Base-by-base conservation (phyloP, 2,797 vertebrate species). In the Coluber constrictor region DNA sequence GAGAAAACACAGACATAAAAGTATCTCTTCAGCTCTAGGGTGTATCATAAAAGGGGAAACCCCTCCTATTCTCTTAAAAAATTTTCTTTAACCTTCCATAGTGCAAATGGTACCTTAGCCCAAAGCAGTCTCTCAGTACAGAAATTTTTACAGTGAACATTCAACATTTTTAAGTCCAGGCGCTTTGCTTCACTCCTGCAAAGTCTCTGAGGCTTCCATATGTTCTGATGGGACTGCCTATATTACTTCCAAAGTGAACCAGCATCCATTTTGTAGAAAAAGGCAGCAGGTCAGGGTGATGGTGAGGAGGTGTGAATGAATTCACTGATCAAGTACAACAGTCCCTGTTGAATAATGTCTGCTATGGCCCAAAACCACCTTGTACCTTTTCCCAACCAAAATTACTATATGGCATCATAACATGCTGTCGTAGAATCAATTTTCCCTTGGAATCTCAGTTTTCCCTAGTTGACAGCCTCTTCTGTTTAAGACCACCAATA, bases 61-160 rank as follows among this genome's bases (percentile, higher is more conserved):
- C 97, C 97, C 96, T 95, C 98, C 97, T 97, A 97, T 96, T 97
- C 94, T 93, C 95, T 93, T 47, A 89, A 2, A 15, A 57, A 54
- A 13, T 70, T 63, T 97, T 97, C 97, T 74, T 94, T 96, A 97
- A 97, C 97, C 97, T 98, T 97, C 97, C 97, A 98, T 98, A 98
- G 98, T 98, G 98, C 98, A 98, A 98, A 98, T 98, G 98, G 98
- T 98, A 98, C 98, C 98, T 98, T 98, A 98, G 97, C 97, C 98
- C 97, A 97, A 97, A 98, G 98, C 97, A 97, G 96, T 97, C 97
- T 95, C 96, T 98, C 92, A 87, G 2, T 90, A 92, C 92, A 91
- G 93, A 92, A 7, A 23, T 94, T 89, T 93, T 94, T 94, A 94
- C 92, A 94, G 83, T 92, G 92, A 92, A 90, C 93, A 6, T 79